Evolutionary conservation across 2,113 vertebrate genomes (phyloP), one percentile per base, ranked within the genome.

Genomic region (Machaerirhynchus nigripectus): DNA sequence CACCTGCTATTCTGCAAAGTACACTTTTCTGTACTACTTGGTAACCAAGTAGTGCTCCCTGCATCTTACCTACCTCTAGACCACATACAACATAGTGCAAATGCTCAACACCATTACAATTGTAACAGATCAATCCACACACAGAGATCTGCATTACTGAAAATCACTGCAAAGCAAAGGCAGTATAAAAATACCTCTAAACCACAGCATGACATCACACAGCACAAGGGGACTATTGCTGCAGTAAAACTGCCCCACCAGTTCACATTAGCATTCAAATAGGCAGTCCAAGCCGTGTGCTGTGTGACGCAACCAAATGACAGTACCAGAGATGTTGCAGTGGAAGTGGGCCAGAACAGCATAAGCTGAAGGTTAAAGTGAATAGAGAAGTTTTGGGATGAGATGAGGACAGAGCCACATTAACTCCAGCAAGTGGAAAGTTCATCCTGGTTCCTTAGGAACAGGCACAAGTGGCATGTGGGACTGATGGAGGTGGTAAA

Each of bases 51-150:
- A 53, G 37, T 17, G 46, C 10, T 44, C 31, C 31, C 30, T 39
- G 8, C 22, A 13, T 10, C n/a, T 24, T n/a, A 11, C 37, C 35
- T 44, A 28, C 46, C 42, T 8, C 35, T 50, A 19, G 23, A 39
- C 49, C 60, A 10, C 6, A 1, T 28, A 13, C 15, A 31, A 28
- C 19, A 2, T 13, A 4, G 22, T 6, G 16, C 28, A 46, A 57
- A n/a, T 31, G n/a, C 21, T 20, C 2, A 0, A 57, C 18, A 8
- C 15, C 23, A 0, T 49, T 42, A 16, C 47, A 39, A 2, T 26
- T 10, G 0, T 21, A 22, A 22, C 23, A 23, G 23, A 24, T 30
- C 69, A 19, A 11, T 23, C 46, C 59, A 14, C 33, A 21, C 21
- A 3, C 1, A 1, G 23, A 60, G 22, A 40, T 24, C 23, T 5